Base-by-base conservation (phyloP, 2,888 invertebrate species). In the Pseudococcus jackbeardsleyi region DNA sequence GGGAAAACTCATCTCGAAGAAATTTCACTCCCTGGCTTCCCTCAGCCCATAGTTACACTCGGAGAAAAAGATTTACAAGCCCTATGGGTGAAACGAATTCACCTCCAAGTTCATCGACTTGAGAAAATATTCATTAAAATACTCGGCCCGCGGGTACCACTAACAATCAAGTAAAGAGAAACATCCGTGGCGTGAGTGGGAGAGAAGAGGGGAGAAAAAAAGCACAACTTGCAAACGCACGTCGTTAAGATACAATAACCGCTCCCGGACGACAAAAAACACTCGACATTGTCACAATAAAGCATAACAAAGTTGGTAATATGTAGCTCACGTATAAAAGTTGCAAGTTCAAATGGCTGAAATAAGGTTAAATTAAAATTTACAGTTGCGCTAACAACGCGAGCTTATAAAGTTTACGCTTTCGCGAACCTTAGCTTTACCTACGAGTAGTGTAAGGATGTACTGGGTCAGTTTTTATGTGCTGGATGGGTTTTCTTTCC, bases 331-430 rank as follows among this genome's bases (percentile, higher is more conserved):
- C 68, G 68, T 72, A 59, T 59, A 72, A 72, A 72, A 72, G 68
- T 72, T 72, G 68, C 68, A 72, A 72, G 68, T 72, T 72, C 68
- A 72, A 72, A 72, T 72, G 68, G 33, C 68, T 72, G 68, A 33
- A 72, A 72, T 72, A 72, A 72, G 68, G 68, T 72, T 72, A 72
- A 72, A 72, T 72, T 72, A 72, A 72, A 72, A 72, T 72, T 72
- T 72, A 72, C 68, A 72, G 26, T 72, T 11, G 68, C 15, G 68
- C 68, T 72, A 72, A 72, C 68, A 72, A 33, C 68, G 12, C 22
- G 26, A 33, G 68, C 68, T 72, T 72, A 59, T 59, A 72, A 72
- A 72, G 11, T 72, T 72, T 72, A 26, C 26, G 26, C 68, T 72
- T 72, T 59, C 9, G 59, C 59, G 46, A 46, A 33, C 26, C 26